A percentile compares a stretch with the other conserved stretches of the same genome.
These are phyloP conservation scores for Archivesica marissinica DNA, from an alignment of 1,140 invertebrate genomes.

Conservation along the genomic window DNA sequence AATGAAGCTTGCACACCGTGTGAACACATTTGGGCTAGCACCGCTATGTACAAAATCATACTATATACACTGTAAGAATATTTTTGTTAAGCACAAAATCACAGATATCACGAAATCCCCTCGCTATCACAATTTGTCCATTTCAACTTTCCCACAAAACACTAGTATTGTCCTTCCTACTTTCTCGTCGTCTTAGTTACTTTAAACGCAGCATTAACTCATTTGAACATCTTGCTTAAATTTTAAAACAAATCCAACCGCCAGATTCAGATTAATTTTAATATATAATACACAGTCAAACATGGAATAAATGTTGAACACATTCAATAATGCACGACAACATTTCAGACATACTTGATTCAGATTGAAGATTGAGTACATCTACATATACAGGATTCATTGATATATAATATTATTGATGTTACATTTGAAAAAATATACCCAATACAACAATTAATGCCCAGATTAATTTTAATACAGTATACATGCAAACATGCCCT, in stretches of 20 bases:
- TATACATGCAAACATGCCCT: too few relatives aligned
- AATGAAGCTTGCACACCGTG: background rate
- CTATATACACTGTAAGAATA: slow-evolving; percentile 19
- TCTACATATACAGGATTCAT: too few relatives aligned
- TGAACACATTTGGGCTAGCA: background rate
- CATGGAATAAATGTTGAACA: too few relatives aligned
- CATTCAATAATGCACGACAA: too few relatives aligned
- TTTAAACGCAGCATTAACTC: too few relatives aligned
- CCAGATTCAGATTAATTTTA: slow-evolving; percentile 11
- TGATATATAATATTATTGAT: too few relatives aligned
- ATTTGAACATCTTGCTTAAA: background rate
- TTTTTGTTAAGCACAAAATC: slow-evolving; percentile 20
- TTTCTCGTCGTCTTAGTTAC: background rate
- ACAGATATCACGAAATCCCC: background rate
- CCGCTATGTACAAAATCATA: background rate
- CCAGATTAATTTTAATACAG: too few relatives aligned
- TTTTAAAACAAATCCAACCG: slow-evolving; percentile 24
- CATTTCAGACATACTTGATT: too few relatives aligned
- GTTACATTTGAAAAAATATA: too few relatives aligned
- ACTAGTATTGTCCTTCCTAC: background rate
- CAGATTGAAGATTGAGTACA: too few relatives aligned
- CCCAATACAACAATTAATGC: too few relatives aligned
- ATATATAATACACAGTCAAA: too few relatives aligned
- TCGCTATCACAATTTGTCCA: slow-evolving; percentile 5
- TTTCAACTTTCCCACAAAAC: background rate